Evolutionary conservation across 1,140 invertebrate genomes (phyloP), one percentile per base, ranked within the genome.

Genomic region (Xylocopa sonorina): DNA sequence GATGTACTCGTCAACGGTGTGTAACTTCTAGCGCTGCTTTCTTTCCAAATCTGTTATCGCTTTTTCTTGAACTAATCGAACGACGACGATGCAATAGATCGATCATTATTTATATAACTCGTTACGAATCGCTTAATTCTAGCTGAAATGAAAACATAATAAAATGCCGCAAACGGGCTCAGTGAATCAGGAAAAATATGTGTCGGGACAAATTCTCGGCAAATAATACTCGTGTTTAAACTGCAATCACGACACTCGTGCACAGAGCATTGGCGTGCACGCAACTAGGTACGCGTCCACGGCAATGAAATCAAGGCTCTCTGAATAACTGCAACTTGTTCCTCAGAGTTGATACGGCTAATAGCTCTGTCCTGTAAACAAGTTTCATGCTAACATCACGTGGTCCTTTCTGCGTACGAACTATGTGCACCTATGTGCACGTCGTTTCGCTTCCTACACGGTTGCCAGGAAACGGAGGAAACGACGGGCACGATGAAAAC

Each of bases 281-380:
- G 41, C 18, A 10, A n/a, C n/a, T 43, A 60, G 51, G 38, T 57
- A 68, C 64, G 43, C 66, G 69, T 74, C 71, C 53, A 57, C 71
- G 82, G 32, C 58, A 74, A 64, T 78, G 50, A 55, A 81, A 78
- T 78, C 78, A 85, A 85, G 82, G 78, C 73, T 62, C 78, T 46
- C 34, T 51, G 72, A 63, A 73, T 81, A 84, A 84, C 77, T 64
- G 82, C 83, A 81, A 72, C 72, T 84, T 68, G 46, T 79, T 66
- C 73, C 5, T 29, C 67, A 66, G 82, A 76, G 77, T 80, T 55
- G 29, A 67, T 24, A 29, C 48, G 48, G 41, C 67, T 21, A 57
- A n/a, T 6, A 58, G 27, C 51, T 67, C 68, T 38, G 69, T 73
- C 60, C 51, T 72, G 77, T 83, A 84, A 84, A 84, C 83, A 84